Percentiles rank a stretch among this genome's conserved stretches.
Evolutionary conservation across 2,888 invertebrate species (phyloP).

Genomic region (Polymixis lichenea): DNA sequence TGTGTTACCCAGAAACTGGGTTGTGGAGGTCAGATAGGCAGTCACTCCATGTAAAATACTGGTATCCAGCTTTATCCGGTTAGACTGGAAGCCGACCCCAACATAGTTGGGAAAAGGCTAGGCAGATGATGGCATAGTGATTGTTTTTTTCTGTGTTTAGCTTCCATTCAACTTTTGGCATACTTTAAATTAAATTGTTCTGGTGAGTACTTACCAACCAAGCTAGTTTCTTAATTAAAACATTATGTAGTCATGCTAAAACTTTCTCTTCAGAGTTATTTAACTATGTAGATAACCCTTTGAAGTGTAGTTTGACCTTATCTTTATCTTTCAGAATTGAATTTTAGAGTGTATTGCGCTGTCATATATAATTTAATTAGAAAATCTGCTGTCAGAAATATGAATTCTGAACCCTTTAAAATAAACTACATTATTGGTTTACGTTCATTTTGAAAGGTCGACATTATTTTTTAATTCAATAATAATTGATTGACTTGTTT

Average conservation of each 20-base stretch:
- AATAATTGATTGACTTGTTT: background rate
- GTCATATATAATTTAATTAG: background rate
- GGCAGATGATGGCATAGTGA: background rate
- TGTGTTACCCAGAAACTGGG: too few species aligned
- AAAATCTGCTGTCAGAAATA: background rate
- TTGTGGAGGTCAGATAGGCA: too few species aligned
- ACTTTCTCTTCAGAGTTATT: conserved; percentile 2
- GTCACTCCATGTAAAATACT: too few species aligned
- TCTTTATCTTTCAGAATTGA: background rate
- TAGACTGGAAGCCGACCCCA: too few species aligned
- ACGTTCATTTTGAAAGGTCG: background rate
- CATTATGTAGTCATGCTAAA: background rate
- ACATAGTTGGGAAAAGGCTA: too few species aligned
- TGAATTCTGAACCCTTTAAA: background rate
- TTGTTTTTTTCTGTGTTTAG: background rate
- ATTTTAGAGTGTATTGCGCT: background rate
- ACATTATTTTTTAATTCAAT: background rate
- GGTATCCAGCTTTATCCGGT: too few species aligned
- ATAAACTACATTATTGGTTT: background rate
- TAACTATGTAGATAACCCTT: conserved; percentile 2
- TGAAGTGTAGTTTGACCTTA: background rate
- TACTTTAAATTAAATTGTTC: background rate
- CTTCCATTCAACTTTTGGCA: background rate
- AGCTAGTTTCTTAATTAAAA: background rate
- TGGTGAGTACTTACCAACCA: background rate